Conservation (phyloP, 2,888 invertebrate genomes). For the Mimas tiliae region DNA sequence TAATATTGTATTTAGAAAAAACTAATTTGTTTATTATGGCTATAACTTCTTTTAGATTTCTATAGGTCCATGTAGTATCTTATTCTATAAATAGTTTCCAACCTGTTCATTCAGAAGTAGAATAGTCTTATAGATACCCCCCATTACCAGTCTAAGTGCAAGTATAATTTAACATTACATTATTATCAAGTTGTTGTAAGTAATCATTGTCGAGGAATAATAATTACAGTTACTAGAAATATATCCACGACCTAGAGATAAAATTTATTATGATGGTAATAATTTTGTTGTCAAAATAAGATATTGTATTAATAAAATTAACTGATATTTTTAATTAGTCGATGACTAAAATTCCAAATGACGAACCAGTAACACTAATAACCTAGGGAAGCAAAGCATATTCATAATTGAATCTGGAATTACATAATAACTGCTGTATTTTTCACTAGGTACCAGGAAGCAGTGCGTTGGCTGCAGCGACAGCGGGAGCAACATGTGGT, state of each 20-base stretch:
- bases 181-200: neutral
- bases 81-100: neutral
- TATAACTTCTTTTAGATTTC: constrained; percentile 13
- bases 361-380: no score
- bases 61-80: constrained; percentile 7
- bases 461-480: constrained; percentile 76
- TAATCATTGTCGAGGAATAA: neutral
- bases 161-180: neutral
- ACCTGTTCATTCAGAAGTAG: constrained; percentile 5
- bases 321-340: no score
- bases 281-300: no score
- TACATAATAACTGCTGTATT: constrained; percentile 13
- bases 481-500: constrained; percentile 75
- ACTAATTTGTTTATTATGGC: neutral
- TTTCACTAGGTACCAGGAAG: constrained; percentile 73
- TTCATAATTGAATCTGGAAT: no score
- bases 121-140: constrained; percentile 4
- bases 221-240: neutral
- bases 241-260: neutral
- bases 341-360: no score
- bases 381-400: no score
- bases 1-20: constrained; percentile 20
- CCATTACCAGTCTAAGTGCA: neutral
- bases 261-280: neutral
- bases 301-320: no score